A percentile compares a stretch with the other conserved stretches of the same genome.
These are phyloP conservation scores for Apomyelois bistriatella DNA, from an alignment of 2,888 invertebrate genomes.

Conservation along the genomic window DNA sequence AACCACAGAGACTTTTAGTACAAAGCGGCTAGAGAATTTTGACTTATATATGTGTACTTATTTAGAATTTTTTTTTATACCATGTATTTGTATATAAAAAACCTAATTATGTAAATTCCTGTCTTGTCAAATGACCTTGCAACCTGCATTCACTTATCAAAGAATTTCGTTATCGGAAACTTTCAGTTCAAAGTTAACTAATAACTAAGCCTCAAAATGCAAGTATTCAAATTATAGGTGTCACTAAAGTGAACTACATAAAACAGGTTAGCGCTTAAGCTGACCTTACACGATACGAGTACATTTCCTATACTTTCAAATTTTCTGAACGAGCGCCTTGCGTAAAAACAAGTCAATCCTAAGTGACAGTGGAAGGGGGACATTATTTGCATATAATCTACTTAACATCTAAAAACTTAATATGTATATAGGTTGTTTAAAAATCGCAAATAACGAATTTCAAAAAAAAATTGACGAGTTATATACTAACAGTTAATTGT, in stretches of 20 bases:
- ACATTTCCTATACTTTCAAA: slow-evolving; percentile 59
- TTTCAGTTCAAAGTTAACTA: neutral
- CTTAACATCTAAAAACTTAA: neutral
- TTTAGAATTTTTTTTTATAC: too few species aligned
- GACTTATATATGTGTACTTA: too few species aligned
- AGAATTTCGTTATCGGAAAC: neutral
- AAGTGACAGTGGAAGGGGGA: slow-evolving; percentile 17
- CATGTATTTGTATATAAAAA: too few species aligned
- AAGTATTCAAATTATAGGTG: slow-evolving; percentile 19
- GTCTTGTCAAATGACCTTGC: too few species aligned
- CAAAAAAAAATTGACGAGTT: too few species aligned
- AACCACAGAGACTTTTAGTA: too few species aligned
- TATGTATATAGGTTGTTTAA: neutral
- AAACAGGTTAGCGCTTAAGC: slow-evolving; percentile 36
- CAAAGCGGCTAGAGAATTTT: too few species aligned
- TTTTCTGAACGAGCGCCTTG: slow-evolving; percentile 43
- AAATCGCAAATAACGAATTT: too few species aligned
- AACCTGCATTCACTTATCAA: too few species aligned
- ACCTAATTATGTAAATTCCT: too few species aligned
- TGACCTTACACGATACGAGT: slow-evolving; percentile 39
- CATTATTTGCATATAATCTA: slow-evolving; percentile 15
- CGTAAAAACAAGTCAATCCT: slow-evolving; percentile 40
- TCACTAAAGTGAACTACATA: slow-evolving; percentile 6
- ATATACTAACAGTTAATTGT: too few species aligned
- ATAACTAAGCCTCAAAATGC: neutral